Evolutionary conservation across 2,888 invertebrate species (phyloP).

Genomic region (Minunthozetes semirufus): DNA sequence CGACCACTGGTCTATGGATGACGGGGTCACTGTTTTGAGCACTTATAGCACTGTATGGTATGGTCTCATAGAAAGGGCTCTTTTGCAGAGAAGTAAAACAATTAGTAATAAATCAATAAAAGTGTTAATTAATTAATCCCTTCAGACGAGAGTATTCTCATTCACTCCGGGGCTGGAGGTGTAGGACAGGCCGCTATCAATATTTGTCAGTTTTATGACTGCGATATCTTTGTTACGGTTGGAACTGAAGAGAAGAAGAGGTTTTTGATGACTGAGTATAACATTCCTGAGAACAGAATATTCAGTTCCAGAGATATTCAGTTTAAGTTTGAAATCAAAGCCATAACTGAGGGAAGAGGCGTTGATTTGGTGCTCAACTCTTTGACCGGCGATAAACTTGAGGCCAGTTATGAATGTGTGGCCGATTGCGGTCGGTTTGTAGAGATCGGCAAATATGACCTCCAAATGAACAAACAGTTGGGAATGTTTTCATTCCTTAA

Average conservation of each 20-base stretch:
- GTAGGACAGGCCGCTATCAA: slow-evolving; percentile 95
- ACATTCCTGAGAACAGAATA: too few relatives aligned
- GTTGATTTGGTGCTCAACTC: slow-evolving; percentile 94
- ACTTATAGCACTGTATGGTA: slow-evolving; percentile 83
- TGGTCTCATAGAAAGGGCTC: slow-evolving; percentile 77
- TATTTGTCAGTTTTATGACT: slow-evolving; percentile 79
- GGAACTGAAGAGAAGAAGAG: slow-evolving; percentile 62
- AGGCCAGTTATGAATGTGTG: slow-evolving; percentile 60
- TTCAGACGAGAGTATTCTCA: slow-evolving; percentile 78
- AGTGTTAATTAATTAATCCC: slow-evolving; percentile 51
- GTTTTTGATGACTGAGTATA: background rate
- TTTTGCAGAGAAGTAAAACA: slow-evolving; percentile 56
- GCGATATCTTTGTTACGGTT: slow-evolving; percentile 84
- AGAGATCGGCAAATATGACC: too few relatives aligned
- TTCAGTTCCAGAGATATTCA: too few relatives aligned
- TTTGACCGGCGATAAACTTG: slow-evolving; percentile 86
- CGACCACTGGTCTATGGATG: slow-evolving; percentile 72
- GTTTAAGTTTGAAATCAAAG: too few relatives aligned
- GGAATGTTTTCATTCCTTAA: slow-evolving; percentile 53
- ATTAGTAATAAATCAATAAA: too few relatives aligned
- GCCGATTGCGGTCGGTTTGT: too few relatives aligned
- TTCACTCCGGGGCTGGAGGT: slow-evolving; percentile 86
- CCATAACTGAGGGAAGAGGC: slow-evolving; percentile 48
- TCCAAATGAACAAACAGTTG: slow-evolving; percentile 53
- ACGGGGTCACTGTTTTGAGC: slow-evolving; percentile 86